These are phyloP conservation scores for Numida meleagris DNA, from an alignment of 2,113 vertebrate genomes.

Conservation along the genomic window DNA sequence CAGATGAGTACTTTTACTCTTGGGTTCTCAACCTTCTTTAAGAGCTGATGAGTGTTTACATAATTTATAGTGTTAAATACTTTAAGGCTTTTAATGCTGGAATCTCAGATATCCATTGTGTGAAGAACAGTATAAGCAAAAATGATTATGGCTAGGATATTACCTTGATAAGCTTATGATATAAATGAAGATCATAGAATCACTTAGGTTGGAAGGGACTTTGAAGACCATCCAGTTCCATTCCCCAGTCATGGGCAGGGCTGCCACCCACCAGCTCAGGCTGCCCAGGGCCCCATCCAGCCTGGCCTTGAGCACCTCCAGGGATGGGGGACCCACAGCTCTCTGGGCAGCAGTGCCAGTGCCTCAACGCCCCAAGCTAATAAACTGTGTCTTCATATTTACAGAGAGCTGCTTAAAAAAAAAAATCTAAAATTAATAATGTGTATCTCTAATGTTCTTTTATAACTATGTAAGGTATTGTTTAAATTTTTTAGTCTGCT, in stretches of 20 bases:
- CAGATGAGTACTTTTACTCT: background rate
- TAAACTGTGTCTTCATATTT: background rate
- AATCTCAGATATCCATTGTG: background rate
- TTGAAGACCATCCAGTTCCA: no score
- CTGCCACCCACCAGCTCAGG: no score
- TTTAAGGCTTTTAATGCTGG: background rate
- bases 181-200: background rate
- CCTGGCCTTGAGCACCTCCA: no score
- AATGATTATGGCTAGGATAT: background rate
- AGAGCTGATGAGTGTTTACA: background rate
- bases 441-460: background rate
- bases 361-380: background rate
- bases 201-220: no score
- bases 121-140: background rate
- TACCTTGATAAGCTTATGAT: background rate
- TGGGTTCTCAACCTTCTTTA: background rate
- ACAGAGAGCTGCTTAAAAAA: constrained; percentile 4
- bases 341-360: no score
- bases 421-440: background rate
- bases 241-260: no score
- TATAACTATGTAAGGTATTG: background rate
- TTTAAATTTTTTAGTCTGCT: constrained; percentile 20
- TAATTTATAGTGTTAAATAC: background rate
- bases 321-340: no score
- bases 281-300: no score